Evolutionary conservation across 2,888 invertebrate species (phyloP), one percentile per base, ranked within the genome.

Genomic region (Tenthredo distinguenda): DNA sequence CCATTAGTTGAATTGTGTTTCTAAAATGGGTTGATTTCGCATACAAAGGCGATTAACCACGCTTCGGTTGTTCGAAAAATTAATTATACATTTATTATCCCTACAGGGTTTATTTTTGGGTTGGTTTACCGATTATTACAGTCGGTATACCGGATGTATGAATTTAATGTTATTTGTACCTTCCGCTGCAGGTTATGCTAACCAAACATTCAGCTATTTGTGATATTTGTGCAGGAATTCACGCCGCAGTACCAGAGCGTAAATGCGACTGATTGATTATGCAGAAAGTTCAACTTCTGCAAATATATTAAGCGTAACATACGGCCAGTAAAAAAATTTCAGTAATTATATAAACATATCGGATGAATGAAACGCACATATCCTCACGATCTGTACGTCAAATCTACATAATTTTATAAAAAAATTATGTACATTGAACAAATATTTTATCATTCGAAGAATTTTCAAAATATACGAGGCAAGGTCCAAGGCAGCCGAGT

Each of bases 121-220:
- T 79, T n/a, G n/a, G n/a, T n/a, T 3, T 18, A 55, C 34, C 50
- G 77, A 77, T 34, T 77, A 77, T 55, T 34, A 31, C 50, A 50
- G 10, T 50, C 31, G 76, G 2, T 50, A 21, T 4, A 43, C 34
- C 34, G n/a, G n/a, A 74, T 43, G 37, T 18, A n/a, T 37, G n/a
- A 71, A 71, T 18, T 71, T n/a, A 37, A 71, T 34, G 37, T 71
- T 18, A 50, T 18, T 37, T 18, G 37, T 37, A 71, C 6, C 31
- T 12, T 12, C 12, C 34, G 37, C 37, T 71, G 15, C 37, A 18
- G 7, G n/a, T 37, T 34, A 31, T 37, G 40, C 71, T 15, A 71
- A 37, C 18, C 71, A 15, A n/a, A 62, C 10, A 62, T 62, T 62
- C n/a, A 21, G 7, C 26, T 71, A 71, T 71, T 34, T 37, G 34